phyloP scores from a whole-genome alignment of 2,797 vertebrate species.

The Anableps anableps region DNA sequence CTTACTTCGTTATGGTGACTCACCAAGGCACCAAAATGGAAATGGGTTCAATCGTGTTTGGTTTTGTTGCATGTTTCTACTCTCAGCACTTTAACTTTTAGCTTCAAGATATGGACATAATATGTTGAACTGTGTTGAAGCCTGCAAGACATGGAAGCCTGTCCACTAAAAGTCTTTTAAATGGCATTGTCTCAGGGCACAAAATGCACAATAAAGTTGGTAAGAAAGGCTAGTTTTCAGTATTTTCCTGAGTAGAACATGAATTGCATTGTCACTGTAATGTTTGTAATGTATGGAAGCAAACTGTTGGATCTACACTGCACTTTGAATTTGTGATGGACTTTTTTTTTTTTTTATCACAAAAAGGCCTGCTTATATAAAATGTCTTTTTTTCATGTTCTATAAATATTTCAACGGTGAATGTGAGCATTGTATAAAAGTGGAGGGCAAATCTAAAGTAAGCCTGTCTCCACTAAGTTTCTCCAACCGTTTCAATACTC shows the following conservation, averaged over 20 bases:
- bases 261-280: not conserved
- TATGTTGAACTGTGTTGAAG: not conserved
- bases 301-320: not conserved
- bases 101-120: not conserved
- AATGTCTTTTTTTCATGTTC: not conserved
- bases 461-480: not conserved
- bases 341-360: not conserved
- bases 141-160: not conserved
- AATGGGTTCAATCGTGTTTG: not conserved
- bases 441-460: not conserved
- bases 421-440: not conserved
- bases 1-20: not conserved
- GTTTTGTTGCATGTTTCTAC: not conserved
- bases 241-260: not conserved
- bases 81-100: not conserved
- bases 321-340: not conserved
- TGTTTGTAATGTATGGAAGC: not conserved
- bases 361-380: not conserved
- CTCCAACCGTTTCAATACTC: not conserved
- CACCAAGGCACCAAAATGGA: not conserved
- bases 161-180: not conserved
- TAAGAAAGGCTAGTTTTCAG: not conserved
- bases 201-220: not conserved
- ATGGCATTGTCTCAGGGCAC: not conserved
- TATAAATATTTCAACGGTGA: not conserved